A percentile compares a stretch with the other conserved stretches of the same genome.
Evolutionary conservation across 2,888 invertebrate species (phyloP).

Genomic region (Drosophila mulleri): DNA sequence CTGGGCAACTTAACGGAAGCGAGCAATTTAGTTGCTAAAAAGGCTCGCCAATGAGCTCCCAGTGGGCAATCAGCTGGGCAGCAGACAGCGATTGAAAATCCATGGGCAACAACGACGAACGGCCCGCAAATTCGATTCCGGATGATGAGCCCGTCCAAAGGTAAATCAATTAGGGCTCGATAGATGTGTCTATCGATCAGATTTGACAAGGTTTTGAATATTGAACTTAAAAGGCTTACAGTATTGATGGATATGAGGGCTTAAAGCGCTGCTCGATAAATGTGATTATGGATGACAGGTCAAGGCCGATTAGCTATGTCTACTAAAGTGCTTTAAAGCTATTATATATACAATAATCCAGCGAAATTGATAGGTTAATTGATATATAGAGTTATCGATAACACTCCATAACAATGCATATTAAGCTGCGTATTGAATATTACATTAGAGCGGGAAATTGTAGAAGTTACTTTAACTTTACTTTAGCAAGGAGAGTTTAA

Average conservation of each 20-base stretch:
- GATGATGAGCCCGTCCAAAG: conserved; percentile 1
- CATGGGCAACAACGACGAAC: conserved; percentile 2
- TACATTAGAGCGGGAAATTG: too few relatives aligned
- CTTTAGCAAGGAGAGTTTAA: too few relatives aligned
- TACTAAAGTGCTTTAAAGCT: background rate
- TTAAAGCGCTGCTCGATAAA: background rate
- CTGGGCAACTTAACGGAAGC: conserved; percentile 78
- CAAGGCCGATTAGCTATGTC: too few relatives aligned
- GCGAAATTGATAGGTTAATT: background rate
- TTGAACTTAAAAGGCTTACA: too few relatives aligned
- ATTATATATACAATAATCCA: background rate
- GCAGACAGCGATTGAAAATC: conserved; percentile 56
- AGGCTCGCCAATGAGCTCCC: conserved; percentile 54
- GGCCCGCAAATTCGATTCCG: background rate
- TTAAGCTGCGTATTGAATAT: too few relatives aligned
- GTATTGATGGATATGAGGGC: background rate
- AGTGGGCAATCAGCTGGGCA: conserved; percentile 20
- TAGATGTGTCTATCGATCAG: conserved; percentile 10
- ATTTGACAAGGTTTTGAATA: background rate
- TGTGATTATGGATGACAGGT: background rate
- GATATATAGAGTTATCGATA: background rate
- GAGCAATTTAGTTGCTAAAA: conserved; percentile 78
- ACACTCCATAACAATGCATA: background rate
- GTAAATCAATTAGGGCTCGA: conserved; percentile 8
- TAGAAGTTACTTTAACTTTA: too few relatives aligned